A percentile compares a stretch with the other conserved stretches of the same genome.
These are phyloP conservation scores for Mormyrus iriodes DNA, from an alignment of 2,113 vertebrate genomes.

Conservation along the genomic window DNA sequence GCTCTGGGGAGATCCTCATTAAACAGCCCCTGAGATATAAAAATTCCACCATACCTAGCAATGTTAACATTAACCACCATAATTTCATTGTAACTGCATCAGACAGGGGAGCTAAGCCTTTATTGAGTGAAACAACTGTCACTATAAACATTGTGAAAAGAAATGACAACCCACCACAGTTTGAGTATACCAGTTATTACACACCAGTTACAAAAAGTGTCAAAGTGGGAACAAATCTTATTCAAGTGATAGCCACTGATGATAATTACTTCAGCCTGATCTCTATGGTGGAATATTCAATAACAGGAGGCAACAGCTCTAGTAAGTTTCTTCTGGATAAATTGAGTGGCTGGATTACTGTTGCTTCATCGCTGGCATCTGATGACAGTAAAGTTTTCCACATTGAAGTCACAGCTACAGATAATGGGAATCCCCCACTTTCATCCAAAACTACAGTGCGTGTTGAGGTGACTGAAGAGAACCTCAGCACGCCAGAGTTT, in stretches of 20 bases:
- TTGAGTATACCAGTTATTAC: constrained; percentile 70
- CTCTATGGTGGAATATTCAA: constrained; percentile 78
- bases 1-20: constrained; percentile 82
- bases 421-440: constrained; percentile 86
- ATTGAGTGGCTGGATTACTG: constrained; percentile 78
- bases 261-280: constrained; percentile 88
- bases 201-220: constrained; percentile 90
- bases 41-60: constrained; percentile 72
- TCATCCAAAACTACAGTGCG: constrained; percentile 65
- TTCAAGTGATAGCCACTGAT: constrained; percentile 78
- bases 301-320: constrained; percentile 68
- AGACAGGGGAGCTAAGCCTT: constrained; percentile 74
- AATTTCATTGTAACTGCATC: constrained; percentile 92
- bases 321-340: constrained; percentile 78
- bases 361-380: constrained; percentile 73
- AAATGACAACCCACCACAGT: constrained; percentile 82
- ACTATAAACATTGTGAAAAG: constrained; percentile 87
- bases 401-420: constrained; percentile 72
- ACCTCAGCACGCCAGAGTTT: constrained; percentile 89
- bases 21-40: constrained; percentile 85
- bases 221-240: constrained; percentile 77
- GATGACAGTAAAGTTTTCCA: constrained; percentile 75
- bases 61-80: constrained; percentile 80
- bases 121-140: constrained; percentile 87
- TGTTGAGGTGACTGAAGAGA: constrained; percentile 86